These are phyloP conservation scores for Actinia equina DNA, from an alignment of 64 coral and sea anemone genomes.

Conservation along the genomic window DNA sequence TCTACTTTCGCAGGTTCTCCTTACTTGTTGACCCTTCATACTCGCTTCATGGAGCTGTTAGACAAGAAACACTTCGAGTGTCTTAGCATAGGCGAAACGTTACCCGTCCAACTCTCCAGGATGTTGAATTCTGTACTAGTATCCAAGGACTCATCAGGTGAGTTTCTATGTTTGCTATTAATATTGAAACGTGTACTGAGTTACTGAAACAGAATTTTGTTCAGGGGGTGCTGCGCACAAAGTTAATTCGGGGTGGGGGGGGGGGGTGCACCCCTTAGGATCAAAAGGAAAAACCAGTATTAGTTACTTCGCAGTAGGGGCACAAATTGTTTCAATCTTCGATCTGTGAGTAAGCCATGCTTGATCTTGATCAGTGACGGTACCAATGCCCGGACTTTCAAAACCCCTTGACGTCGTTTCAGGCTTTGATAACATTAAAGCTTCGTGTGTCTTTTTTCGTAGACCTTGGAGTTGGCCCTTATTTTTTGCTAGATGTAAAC, in stretches of 20 bases:
- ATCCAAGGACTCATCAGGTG: constrained; percentile 58
- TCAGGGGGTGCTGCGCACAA: too few relatives aligned
- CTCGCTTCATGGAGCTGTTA: constrained; percentile 57
- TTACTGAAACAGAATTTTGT: too few relatives aligned
- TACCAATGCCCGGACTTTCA: neutral
- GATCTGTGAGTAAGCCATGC: too few relatives aligned
- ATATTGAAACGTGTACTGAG: too few relatives aligned
- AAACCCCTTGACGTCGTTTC: too few relatives aligned
- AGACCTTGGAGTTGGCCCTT: constrained; percentile 53
- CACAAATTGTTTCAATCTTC: too few relatives aligned
- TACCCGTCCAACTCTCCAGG: constrained; percentile 78
- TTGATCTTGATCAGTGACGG: too few relatives aligned
- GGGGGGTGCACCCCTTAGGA: too few relatives aligned
- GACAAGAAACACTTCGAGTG: constrained; percentile 26
- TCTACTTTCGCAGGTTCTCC: constrained; percentile 45
- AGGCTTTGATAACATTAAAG: too few relatives aligned
- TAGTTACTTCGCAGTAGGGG: too few relatives aligned
- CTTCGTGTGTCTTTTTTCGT: neutral
- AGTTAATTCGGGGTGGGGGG: too few relatives aligned
- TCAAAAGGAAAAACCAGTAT: too few relatives aligned
- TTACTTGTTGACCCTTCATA: constrained; percentile 61
- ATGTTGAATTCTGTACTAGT: constrained; percentile 74
- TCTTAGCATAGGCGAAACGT: constrained; percentile 77
- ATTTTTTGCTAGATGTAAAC: constrained; percentile 43
- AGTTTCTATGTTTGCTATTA: neutral